These are phyloP conservation scores for Myotis pilosus DNA, from an alignment of 2,797 vertebrate species.

Conservation along the genomic window DNA sequence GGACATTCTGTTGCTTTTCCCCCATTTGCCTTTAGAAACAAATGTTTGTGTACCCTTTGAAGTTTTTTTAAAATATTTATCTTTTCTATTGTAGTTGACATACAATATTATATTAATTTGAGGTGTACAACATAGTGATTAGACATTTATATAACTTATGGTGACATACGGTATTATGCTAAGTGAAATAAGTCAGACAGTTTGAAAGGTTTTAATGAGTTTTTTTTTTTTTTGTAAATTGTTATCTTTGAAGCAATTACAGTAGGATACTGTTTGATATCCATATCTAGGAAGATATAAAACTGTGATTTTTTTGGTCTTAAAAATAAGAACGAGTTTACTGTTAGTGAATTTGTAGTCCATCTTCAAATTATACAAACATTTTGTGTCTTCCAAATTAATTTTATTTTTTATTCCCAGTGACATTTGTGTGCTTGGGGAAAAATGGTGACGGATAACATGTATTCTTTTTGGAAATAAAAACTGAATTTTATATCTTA, in stretches of 20 bases:
- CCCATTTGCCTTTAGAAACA: not conserved
- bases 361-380: constrained; percentile 20
- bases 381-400: constrained; percentile 49
- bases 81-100: not conserved
- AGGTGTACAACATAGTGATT: not conserved
- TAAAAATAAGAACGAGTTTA: constrained; percentile 43
- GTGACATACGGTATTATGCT: not conserved
- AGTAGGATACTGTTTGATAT: constrained; percentile 21
- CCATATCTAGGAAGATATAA: not conserved
- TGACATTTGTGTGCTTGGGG: constrained; percentile 9
- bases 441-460: constrained; percentile 22
- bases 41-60: not conserved
- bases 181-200: not conserved
- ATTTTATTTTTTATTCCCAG: constrained; percentile 53
- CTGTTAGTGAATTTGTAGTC: constrained; percentile 33
- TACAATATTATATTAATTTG: not conserved
- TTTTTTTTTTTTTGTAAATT: constrained; percentile 40
- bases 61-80: not conserved
- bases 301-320: not conserved
- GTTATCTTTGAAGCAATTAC: constrained; percentile 33
- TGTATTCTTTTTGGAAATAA: constrained; percentile 43
- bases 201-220: constrained; percentile 38
- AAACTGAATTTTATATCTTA: constrained; percentile 47
- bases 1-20: not conserved
- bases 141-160: not conserved